Conservation (phyloP, 2,113 vertebrate genomes). For the Pachycephala philippinensis region DNA sequence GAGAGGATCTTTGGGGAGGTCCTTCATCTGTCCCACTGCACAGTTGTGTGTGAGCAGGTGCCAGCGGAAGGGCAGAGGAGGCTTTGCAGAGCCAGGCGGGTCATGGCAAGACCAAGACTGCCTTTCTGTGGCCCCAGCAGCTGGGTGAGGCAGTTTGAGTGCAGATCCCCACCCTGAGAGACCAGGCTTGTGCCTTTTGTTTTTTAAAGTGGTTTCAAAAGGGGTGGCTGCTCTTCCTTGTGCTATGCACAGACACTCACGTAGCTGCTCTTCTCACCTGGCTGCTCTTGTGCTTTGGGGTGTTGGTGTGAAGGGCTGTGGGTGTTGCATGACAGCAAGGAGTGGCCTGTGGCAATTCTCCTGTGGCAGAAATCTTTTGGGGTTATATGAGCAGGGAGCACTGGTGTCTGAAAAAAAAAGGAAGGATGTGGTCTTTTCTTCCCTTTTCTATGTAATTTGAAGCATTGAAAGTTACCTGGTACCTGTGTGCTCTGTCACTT, state of each 20-base stretch:
- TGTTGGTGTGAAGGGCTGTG: neutral
- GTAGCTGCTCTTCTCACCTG: neutral
- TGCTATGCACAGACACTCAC: neutral
- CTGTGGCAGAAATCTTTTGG: neutral
- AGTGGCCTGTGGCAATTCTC: neutral
- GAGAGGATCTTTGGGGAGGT: neutral
- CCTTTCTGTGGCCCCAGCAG: neutral
- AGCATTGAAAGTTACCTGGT: neutral
- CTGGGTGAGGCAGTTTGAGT: neutral
- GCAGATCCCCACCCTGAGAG: neutral
- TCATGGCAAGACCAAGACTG: neutral
- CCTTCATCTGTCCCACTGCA: neutral
- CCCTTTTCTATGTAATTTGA: rapidly evolving
- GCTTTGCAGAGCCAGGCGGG: neutral
- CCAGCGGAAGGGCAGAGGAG: neutral
- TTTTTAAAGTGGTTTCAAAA: neutral
- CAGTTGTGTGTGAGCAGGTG: neutral
- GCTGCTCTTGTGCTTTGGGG: neutral
- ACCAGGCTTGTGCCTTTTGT: neutral
- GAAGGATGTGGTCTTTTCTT: neutral
- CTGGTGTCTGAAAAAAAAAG: neutral
- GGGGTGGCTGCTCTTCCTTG: neutral
- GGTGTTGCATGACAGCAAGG: neutral
- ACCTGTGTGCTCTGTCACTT: neutral
- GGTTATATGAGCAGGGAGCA: neutral